Percentiles rank a stretch among this genome's conserved stretches.
phyloP scores from a whole-genome alignment of 2,888 invertebrate genomes.

The Sarcophaga carnaria region DNA sequence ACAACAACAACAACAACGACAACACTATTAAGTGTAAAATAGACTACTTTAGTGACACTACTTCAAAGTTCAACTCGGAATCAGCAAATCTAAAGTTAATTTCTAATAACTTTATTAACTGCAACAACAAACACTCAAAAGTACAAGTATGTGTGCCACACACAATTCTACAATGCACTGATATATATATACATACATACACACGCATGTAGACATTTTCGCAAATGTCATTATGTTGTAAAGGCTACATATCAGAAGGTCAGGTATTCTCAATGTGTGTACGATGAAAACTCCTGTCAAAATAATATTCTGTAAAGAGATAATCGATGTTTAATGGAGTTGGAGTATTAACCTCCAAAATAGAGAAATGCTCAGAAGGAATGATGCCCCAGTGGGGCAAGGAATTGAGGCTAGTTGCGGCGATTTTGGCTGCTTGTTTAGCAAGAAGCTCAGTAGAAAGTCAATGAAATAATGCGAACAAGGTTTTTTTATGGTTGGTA shows the following conservation, averaged over 20 bases:
- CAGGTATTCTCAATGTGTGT: background rate
- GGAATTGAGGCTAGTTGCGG: too few relatives aligned
- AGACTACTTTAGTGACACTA: conserved; percentile 40
- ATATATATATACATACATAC: background rate
- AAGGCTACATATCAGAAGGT: background rate
- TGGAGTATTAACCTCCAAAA: too few relatives aligned
- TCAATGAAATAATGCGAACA: too few relatives aligned
- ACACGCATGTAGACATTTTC: background rate
- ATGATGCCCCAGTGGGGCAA: too few relatives aligned
- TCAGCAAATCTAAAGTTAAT: conserved; percentile 59
- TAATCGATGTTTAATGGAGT: too few relatives aligned
- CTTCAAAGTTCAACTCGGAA: conserved; percentile 38
- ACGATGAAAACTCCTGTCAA: background rate
- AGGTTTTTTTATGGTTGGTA: too few relatives aligned
- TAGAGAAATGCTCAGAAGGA: too few relatives aligned
- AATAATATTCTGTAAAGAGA: too few relatives aligned
- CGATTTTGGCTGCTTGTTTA: too few relatives aligned
- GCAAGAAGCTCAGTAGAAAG: too few relatives aligned
- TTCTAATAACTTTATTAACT: conserved; percentile 66
- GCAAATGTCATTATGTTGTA: background rate
- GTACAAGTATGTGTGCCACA: background rate
- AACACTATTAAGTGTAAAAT: conserved; percentile 51
- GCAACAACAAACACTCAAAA: background rate
- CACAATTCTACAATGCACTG: background rate
- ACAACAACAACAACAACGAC: conserved; percentile 28